These are phyloP conservation scores for Alloplasta piceator DNA, from an alignment of 2,888 invertebrate species.

Conservation along the genomic window DNA sequence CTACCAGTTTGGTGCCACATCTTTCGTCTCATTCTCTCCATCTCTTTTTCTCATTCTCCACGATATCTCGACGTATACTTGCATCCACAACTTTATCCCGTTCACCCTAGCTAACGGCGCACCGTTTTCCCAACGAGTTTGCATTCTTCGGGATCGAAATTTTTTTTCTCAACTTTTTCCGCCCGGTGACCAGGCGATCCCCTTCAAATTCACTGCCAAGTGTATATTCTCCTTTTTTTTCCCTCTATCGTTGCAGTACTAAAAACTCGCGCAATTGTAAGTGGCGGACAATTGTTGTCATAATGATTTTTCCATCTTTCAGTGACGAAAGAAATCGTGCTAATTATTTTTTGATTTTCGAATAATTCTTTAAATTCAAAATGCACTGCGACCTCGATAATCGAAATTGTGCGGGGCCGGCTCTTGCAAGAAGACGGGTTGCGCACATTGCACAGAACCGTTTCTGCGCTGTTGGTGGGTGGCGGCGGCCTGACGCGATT, in stretches of 20 bases:
- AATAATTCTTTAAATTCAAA: background rate
- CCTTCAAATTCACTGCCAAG: background rate
- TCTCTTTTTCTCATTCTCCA: background rate
- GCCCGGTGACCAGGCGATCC: background rate
- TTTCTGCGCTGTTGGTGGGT: too few relatives aligned
- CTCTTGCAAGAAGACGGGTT: too few relatives aligned
- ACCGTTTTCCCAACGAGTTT: constrained; percentile 39
- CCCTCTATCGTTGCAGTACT: background rate
- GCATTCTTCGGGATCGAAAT: constrained; percentile 40
- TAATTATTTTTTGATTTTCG: background rate
- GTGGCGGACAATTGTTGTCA: background rate
- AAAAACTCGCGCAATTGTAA: background rate
- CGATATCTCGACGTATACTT: constrained; percentile 29
- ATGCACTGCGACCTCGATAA: too few relatives aligned
- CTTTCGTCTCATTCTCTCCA: background rate
- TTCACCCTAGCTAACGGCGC: constrained; percentile 12
- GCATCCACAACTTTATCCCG: constrained; percentile 1
- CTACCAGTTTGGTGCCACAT: too few relatives aligned
- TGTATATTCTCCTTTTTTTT: background rate
- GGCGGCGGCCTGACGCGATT: too few relatives aligned
- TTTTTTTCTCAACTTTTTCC: constrained; percentile 20
- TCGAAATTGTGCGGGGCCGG: too few relatives aligned
- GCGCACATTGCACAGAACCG: too few relatives aligned
- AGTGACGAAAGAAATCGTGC: background rate
- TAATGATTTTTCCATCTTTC: background rate